Conservation (phyloP, 2,888 invertebrate genomes). For the Helobdella robusta region DNA sequence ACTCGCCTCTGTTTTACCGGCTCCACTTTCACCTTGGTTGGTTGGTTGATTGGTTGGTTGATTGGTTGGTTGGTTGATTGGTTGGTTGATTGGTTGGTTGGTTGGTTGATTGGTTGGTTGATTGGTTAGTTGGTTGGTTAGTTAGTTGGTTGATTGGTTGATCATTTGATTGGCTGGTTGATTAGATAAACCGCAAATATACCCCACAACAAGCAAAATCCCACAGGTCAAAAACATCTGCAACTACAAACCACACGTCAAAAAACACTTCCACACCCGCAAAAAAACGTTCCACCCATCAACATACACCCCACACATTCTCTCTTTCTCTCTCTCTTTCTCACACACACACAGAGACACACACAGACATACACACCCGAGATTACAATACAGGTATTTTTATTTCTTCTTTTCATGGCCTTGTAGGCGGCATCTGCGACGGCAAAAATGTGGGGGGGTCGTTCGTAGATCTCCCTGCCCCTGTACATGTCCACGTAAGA, state of each 20-base stretch:
- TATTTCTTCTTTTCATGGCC: slow-evolving; percentile 76
- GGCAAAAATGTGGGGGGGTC: slow-evolving; percentile 93
- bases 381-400: slow-evolving; percentile 93
- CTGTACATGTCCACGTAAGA: slow-evolving; percentile 79
- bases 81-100: not conserved
- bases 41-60: not conserved
- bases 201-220: slow-evolving; percentile 1
- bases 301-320: not conserved
- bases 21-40: slow-evolving; percentile 80
- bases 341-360: too few species aligned
- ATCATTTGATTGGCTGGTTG: not conserved
- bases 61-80: not conserved
- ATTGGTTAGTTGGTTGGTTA: not conserved
- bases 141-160: not conserved
- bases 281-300: not conserved
- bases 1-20: slow-evolving; percentile 96
- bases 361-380: slow-evolving; percentile 53
- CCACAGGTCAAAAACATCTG: too few species aligned
- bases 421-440: slow-evolving; percentile 91
- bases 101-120: not conserved
- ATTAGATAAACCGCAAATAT: not conserved
- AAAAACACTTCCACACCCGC: not conserved
- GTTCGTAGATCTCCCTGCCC: slow-evolving; percentile 89
- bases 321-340: too few species aligned
- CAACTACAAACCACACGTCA: too few species aligned